A percentile compares a stretch with the other conserved stretches of the same genome.
Evolutionary conservation across 2,113 vertebrate genomes (phyloP).

Genomic region (Silurus meridionalis): DNA sequence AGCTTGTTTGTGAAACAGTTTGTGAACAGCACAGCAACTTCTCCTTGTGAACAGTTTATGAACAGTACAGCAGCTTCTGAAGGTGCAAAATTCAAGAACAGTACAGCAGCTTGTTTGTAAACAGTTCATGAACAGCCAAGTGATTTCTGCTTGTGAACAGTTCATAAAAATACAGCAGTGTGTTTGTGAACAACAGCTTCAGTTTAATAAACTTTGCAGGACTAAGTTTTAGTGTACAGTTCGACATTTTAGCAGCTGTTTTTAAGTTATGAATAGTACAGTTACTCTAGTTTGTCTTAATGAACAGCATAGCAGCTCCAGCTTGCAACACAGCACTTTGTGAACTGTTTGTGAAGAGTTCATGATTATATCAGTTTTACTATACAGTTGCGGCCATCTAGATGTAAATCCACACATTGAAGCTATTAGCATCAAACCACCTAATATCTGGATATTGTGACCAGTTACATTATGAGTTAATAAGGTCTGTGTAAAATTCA

Average conservation of each 20-base stretch:
- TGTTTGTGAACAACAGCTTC: not conserved
- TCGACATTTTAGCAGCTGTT: no score
- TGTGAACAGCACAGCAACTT: no score
- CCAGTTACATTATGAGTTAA: no score
- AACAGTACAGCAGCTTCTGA: not conserved
- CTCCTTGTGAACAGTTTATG: not conserved
- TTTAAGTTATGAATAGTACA: not conserved
- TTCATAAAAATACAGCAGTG: not conserved
- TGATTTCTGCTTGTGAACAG: not conserved
- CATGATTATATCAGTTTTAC: not conserved
- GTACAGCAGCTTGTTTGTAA: not conserved
- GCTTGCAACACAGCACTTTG: not conserved
- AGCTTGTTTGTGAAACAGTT: not conserved
- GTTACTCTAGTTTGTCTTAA: not conserved
- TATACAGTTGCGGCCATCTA: not conserved
- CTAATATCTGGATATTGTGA: not conserved
- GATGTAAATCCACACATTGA: not conserved
- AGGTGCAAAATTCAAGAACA: not conserved
- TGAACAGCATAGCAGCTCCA: not conserved
- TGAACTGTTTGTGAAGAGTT: not conserved
- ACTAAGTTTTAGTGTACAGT: no score
- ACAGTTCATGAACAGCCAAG: not conserved
- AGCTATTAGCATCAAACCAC: not conserved
- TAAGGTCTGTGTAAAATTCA: no score
- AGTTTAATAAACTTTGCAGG: not conserved